Percentiles rank a stretch among this genome's conserved stretches.
phyloP scores from a whole-genome alignment of 2,797 vertebrate species.

The Scarus forsteni region DNA sequence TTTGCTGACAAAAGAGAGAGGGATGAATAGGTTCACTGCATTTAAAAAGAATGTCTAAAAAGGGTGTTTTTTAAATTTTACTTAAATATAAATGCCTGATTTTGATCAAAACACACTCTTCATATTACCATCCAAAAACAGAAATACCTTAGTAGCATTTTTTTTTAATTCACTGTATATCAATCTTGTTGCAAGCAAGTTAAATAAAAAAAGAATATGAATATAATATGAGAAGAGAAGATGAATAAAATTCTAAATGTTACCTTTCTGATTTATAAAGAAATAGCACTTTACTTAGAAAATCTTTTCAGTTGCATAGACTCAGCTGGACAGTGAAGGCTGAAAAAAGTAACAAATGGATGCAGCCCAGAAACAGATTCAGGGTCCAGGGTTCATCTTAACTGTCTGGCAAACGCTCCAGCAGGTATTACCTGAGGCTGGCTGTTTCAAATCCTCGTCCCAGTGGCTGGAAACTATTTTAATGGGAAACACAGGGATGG shows the following conservation, averaged over 20 bases:
- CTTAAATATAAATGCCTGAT: too few species aligned
- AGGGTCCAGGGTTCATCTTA: constrained; percentile 62
- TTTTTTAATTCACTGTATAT: constrained; percentile 2
- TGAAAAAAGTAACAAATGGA: constrained; percentile 29
- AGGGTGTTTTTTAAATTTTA: too few species aligned
- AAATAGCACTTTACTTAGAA: constrained; percentile 8
- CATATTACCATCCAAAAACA: constrained; percentile 11
- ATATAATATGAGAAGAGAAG: too few species aligned
- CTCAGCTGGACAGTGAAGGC: constrained; percentile 20
- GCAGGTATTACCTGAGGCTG: constrained; percentile 76
- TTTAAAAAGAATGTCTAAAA: too few species aligned
- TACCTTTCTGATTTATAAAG: constrained; percentile 18
- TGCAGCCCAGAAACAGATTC: constrained; percentile 43
- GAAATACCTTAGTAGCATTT: not conserved
- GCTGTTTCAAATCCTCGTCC: constrained; percentile 70
- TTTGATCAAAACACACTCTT: constrained; percentile 8
- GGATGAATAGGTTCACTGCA: too few species aligned
- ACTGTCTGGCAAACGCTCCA: constrained; percentile 61
- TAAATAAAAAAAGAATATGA: not conserved
- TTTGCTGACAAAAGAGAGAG: too few species aligned
- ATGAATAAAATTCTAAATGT: constrained; percentile 10
- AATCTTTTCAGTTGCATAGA: not conserved
- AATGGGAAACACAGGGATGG: constrained; percentile 79
- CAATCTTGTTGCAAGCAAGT: not conserved
- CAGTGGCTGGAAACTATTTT: constrained; percentile 82